Evolutionary conservation across 2,797 vertebrate genomes (phyloP).

Genomic region (Eulemur albifrons): DNA sequence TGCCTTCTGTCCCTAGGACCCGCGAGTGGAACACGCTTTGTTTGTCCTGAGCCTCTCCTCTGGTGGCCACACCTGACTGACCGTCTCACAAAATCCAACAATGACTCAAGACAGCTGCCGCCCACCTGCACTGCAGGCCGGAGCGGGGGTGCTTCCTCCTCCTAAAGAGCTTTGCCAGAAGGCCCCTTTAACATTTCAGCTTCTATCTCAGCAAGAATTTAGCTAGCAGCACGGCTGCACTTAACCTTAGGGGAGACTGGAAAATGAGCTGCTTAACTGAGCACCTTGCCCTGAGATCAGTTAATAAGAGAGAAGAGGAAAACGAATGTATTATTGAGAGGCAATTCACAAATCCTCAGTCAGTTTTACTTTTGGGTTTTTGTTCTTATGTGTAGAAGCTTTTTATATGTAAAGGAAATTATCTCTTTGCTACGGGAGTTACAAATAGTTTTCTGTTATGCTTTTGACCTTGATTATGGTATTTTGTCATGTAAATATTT

Average conservation of each 20-base stretch:
- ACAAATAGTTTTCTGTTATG: neutral
- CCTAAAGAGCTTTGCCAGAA: neutral
- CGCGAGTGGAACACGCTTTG: neutral
- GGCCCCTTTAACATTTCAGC: neutral
- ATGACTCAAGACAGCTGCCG: neutral
- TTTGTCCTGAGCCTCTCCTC: neutral
- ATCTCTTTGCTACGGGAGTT: neutral
- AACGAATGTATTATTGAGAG: neutral
- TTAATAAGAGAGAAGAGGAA: neutral
- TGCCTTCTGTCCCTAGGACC: neutral
- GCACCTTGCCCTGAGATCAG: neutral
- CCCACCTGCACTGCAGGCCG: neutral
- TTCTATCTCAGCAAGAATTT: neutral
- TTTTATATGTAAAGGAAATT: neutral
- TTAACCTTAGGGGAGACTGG: neutral
- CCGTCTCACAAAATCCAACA: neutral
- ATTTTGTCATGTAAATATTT: neutral
- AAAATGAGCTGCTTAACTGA: neutral
- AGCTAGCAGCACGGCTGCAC: neutral
- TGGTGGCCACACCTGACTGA: neutral
- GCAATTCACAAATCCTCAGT: neutral
- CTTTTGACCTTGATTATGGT: neutral
- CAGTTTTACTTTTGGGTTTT: neutral
- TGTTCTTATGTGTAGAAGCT: neutral
- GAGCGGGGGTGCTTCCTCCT: neutral